A percentile compares a stretch with the other conserved stretches of the same genome.
Evolutionary conservation across 1,140 invertebrate genomes (phyloP).

Genomic region (Leptinotarsa undecemlineata): DNA sequence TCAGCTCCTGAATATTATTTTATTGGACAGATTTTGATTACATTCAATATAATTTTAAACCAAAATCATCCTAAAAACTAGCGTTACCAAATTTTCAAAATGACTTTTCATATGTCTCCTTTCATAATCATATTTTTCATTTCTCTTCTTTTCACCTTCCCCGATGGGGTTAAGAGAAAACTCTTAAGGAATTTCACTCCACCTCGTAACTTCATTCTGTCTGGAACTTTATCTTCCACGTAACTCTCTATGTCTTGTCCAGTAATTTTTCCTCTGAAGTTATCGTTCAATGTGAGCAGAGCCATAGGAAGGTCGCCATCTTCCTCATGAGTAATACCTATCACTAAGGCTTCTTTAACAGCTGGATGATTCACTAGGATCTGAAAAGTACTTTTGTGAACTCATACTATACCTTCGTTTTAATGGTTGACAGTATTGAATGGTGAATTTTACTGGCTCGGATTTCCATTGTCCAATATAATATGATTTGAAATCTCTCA

Average conservation of each 20-base stretch:
- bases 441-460: too few relatives aligned
- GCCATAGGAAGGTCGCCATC: constrained; percentile 70
- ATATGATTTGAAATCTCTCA: too few relatives aligned
- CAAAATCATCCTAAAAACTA: too few relatives aligned
- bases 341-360: constrained; percentile 69
- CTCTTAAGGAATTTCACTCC: constrained; percentile 44
- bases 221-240: constrained; percentile 43
- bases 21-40: too few relatives aligned
- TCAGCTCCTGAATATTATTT: too few relatives aligned
- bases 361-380: constrained; percentile 65
- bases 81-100: too few relatives aligned
- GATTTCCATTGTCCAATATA: too few relatives aligned
- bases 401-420: too few relatives aligned
- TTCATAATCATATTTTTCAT: constrained; percentile 32
- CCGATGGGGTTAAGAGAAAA: constrained; percentile 44
- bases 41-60: too few relatives aligned
- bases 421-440: too few relatives aligned
- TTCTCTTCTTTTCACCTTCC: constrained; percentile 40
- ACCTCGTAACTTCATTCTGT: constrained; percentile 43
- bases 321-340: constrained; percentile 66
- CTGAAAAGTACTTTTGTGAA: constrained; percentile 10
- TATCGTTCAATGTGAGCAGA: constrained; percentile 59
- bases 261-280: constrained; percentile 21
- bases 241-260: constrained; percentile 39
- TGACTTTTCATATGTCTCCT: constrained; percentile 12